A percentile compares a stretch with the other conserved stretches of the same genome.
These are phyloP conservation scores for Meandrusa payeni DNA, from an alignment of 2,888 invertebrate species.

Conservation along the genomic window DNA sequence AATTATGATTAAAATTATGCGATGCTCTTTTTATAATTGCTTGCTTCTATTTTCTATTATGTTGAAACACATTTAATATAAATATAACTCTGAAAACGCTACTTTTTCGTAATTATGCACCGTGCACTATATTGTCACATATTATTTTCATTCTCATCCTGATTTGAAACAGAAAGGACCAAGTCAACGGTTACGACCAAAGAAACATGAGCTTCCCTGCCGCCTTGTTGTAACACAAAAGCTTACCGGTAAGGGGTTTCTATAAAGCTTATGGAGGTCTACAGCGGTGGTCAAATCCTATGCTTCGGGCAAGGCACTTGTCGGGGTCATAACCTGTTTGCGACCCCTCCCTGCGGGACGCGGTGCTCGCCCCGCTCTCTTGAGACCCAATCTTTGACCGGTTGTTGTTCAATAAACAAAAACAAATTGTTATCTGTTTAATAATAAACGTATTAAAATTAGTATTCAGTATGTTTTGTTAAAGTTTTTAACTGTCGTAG, in stretches of 20 bases:
- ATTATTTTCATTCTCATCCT: constrained; percentile 72
- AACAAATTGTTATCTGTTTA: constrained; percentile 23
- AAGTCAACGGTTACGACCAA: constrained; percentile 52
- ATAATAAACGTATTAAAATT: constrained; percentile 26
- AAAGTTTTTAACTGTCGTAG: no score
- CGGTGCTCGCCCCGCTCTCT: constrained; percentile 57
- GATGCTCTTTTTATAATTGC: no score
- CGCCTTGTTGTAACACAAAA: constrained; percentile 31
- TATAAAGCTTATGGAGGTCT: constrained; percentile 48
- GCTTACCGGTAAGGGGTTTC: constrained; percentile 36
- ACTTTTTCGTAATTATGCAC: constrained; percentile 12
- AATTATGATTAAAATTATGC: no score
- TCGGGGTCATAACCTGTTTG: constrained; percentile 81
- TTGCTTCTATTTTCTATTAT: no score
- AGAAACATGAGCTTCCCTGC: constrained; percentile 38
- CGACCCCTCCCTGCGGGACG: constrained; percentile 75
- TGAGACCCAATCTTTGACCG: constrained; percentile 54
- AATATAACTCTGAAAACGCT: no score
- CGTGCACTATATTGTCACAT: constrained; percentile 42
- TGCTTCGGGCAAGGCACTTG: constrained; percentile 76
- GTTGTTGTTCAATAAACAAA: constrained; percentile 29
- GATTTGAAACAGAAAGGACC: constrained; percentile 66
- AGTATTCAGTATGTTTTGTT: constrained; percentile 1
- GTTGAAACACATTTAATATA: no score
- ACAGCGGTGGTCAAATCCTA: constrained; percentile 53